A percentile compares a stretch with the other conserved stretches of the same genome.
phyloP scores from a whole-genome alignment of 2,797 vertebrate genomes.

The Microhierax caerulescens region DNA sequence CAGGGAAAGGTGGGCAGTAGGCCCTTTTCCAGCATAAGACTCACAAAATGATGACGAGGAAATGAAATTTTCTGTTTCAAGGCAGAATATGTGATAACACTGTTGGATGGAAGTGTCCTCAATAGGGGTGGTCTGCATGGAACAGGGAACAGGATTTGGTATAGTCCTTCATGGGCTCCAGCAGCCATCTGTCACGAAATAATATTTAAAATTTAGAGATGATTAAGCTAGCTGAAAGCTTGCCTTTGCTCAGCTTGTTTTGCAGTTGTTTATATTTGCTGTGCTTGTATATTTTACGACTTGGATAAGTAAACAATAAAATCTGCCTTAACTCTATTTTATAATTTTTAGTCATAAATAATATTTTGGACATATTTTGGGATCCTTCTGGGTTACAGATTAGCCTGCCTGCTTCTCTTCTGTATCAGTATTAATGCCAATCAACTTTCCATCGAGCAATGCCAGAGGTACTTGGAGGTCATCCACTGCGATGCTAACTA shows the following conservation, averaged over 20 bases:
- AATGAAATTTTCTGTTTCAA: not conserved
- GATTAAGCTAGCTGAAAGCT: slow-evolving; percentile 8
- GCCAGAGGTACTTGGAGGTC: slow-evolving; percentile 25
- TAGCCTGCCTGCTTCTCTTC: not conserved
- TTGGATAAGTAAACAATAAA: slow-evolving; percentile 38
- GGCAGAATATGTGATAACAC: not conserved
- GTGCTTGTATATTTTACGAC: slow-evolving; percentile 38
- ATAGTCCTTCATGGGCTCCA: not conserved
- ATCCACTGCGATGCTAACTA: not conserved
- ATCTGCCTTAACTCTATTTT: slow-evolving; percentile 4
- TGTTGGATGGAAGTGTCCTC: not conserved
- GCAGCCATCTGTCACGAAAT: not conserved
- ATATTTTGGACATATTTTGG: not conserved
- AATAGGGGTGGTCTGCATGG: not conserved
- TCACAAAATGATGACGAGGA: not conserved
- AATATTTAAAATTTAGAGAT: slow-evolving; percentile 24
- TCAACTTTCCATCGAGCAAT: not conserved
- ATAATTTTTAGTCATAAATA: slow-evolving; percentile 18
- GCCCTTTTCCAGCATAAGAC: not conserved
- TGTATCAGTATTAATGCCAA: not conserved
- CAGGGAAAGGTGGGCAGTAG: not conserved
- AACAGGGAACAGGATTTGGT: not conserved
- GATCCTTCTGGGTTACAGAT: not conserved
- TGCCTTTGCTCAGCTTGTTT: not conserved
- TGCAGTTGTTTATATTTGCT: slow-evolving; percentile 54